Percentiles rank a stretch among this genome's conserved stretches.
phyloP scores from a whole-genome alignment of 2,888 invertebrate species.

The Amorpha juglandis region DNA sequence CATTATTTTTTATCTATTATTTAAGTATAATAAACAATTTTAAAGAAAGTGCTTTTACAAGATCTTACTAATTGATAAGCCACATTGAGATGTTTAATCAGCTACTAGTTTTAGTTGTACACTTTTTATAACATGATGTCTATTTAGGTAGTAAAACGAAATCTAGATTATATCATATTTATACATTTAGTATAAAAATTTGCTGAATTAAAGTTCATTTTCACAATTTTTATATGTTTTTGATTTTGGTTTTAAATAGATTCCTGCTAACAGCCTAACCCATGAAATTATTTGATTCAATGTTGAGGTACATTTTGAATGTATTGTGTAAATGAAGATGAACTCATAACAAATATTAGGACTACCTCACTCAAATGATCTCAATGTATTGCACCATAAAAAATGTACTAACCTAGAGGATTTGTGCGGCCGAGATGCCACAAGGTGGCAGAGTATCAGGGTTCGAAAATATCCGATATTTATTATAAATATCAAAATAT shows the following conservation, averaged over 20 bases:
- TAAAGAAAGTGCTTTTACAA: conserved; percentile 83
- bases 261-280: not conserved
- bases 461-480: no score
- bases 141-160: conserved; percentile 84
- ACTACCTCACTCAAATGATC: no score
- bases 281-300: not conserved
- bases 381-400: no score
- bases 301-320: not conserved
- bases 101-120: conserved; percentile 84
- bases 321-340: not conserved
- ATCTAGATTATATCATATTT: conserved; percentile 84
- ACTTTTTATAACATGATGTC: conserved; percentile 85
- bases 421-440: no score
- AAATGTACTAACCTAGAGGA: no score
- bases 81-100: conserved; percentile 84
- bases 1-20: conserved; percentile 81
- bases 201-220: conserved; percentile 85
- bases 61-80: conserved; percentile 83
- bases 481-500: no score
- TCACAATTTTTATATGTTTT: conserved; percentile 79
- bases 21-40: conserved; percentile 82
- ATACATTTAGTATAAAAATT: conserved; percentile 84
- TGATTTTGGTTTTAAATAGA: conserved; percentile 37
- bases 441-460: no score
- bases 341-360: no score